Evolutionary conservation across 2,888 invertebrate genomes (phyloP), one percentile per base, ranked within the genome.

Genomic region (Gortyna flavago): DNA sequence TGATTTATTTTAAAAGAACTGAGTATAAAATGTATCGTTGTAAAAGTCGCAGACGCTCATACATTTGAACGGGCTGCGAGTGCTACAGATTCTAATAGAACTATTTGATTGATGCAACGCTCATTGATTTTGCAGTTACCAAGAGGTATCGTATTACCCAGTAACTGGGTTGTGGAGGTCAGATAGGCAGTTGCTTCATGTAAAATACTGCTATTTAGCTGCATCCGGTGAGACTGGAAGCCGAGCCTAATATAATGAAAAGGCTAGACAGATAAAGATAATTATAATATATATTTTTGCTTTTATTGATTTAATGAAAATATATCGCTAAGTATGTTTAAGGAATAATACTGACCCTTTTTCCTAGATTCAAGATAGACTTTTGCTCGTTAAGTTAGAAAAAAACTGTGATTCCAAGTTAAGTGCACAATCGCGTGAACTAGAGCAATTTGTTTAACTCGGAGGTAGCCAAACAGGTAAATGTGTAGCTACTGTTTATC

Each of bases 341-440:
- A 3, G 35, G 6, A 62, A 32, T 25, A 32, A 44, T 18, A 64
- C 51, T 54, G 32, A 62, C 25, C 38, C 8, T 8, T 32, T 44
- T 4, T 0, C 0, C 21, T 2, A 44, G n/a, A 44, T 57, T 44
- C 18, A 59, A 69, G 48, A 72, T 5, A 29, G 1, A 57, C 25
- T 29, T 67, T 38, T 13, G 32, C 38, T 59, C 9, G 65, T 72
- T 71, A 61, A 68, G 29, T 64, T 54, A 57, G 7, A 48, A 72
- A 65, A 68, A 68, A 74, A 18, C 44, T 2, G 44, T 66, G 41
- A 62, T 72, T 70, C 54, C 13, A 75, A 72, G 72, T 79, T 75
- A 79, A 83, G 65, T 66, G 62, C 61, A 69, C 62, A 44, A 72
- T 83, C 44, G 83, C 83, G 72, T 83, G 83, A 51, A 62, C 51